Conservation (phyloP, 2,797 vertebrate species). For the Bovichtus diacanthus region DNA sequence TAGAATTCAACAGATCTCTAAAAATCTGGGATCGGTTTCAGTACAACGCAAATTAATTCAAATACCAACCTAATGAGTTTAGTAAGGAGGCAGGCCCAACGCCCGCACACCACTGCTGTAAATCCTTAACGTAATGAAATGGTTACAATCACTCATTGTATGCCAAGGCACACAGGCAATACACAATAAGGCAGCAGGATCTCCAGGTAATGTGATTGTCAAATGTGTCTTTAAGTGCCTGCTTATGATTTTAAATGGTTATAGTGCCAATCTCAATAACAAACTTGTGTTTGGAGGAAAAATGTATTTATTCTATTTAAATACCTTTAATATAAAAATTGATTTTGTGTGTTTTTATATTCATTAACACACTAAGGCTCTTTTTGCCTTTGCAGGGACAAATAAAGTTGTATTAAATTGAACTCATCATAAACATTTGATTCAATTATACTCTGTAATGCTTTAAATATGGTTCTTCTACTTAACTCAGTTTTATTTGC, state of each 20-base stretch:
- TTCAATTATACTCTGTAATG: not conserved
- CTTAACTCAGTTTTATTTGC: not conserved
- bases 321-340: not conserved
- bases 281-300: not conserved
- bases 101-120: not conserved
- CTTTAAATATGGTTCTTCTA: not conserved
- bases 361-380: no score
- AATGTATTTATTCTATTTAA: not conserved
- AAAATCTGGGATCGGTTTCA: conserved; percentile 18
- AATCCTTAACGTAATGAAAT: conserved; percentile 50
- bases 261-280: conserved; percentile 8
- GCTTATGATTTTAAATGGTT: conserved; percentile 31
- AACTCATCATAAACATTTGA: not conserved
- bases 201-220: conserved; percentile 15
- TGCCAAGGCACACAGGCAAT: conserved; percentile 26
- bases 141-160: conserved; percentile 45
- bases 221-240: conserved; percentile 28
- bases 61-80: conserved; percentile 3
- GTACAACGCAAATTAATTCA: not conserved
- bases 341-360: no score
- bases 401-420: not conserved
- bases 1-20: not conserved
- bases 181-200: conserved; percentile 16
- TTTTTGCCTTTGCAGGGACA: not conserved
- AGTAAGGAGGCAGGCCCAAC: not conserved